phyloP scores from a whole-genome alignment of 2,113 vertebrate species.

The Solea senegalensis region DNA sequence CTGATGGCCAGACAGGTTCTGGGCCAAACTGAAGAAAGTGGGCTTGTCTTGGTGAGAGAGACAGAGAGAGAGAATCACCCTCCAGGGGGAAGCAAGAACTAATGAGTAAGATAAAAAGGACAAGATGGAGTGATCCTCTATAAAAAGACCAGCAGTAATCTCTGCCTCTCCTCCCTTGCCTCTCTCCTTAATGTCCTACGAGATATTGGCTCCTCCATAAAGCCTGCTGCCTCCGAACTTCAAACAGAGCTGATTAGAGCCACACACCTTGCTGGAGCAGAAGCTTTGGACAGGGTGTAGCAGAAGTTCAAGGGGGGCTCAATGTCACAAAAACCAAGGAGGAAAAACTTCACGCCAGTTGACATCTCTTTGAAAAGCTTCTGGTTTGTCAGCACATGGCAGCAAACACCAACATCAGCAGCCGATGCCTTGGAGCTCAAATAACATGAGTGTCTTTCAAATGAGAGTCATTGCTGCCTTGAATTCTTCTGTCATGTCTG shows the following conservation, averaged over 20 bases:
- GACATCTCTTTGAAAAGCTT: conserved; percentile 8
- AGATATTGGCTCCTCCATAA: conserved; percentile 64
- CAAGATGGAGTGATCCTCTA: conserved; percentile 77
- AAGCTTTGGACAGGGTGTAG: conserved; percentile 50
- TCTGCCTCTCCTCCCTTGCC: conserved; percentile 53
- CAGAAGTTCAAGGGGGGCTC: conserved; percentile 53
- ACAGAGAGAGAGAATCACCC: conserved; percentile 43
- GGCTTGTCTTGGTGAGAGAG: conserved; percentile 48
- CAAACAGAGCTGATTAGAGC: conserved; percentile 64
- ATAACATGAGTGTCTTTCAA: conserved; percentile 36
- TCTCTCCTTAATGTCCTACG: conserved; percentile 67
- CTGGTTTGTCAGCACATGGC: conserved; percentile 4
- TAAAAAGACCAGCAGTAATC: conserved; percentile 76
- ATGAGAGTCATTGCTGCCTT: conserved; percentile 33
- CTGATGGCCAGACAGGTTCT: conserved; percentile 30
- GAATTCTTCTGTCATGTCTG: conserved; percentile 42
- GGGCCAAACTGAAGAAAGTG: conserved; percentile 44
- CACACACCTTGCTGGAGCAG: conserved; percentile 60
- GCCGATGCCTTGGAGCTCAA: conserved; percentile 18
- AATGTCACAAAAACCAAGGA: conserved; percentile 26
- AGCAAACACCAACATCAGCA: conserved; percentile 6
- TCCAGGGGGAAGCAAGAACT: conserved; percentile 50
- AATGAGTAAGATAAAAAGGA: conserved; percentile 78
- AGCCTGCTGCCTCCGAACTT: conserved; percentile 58
- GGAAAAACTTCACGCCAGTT: conserved; percentile 9